A percentile compares a stretch with the other conserved stretches of the same genome.
phyloP scores from a whole-genome alignment of 2,113 vertebrate species.

The Odobenus rosmarus region DNA sequence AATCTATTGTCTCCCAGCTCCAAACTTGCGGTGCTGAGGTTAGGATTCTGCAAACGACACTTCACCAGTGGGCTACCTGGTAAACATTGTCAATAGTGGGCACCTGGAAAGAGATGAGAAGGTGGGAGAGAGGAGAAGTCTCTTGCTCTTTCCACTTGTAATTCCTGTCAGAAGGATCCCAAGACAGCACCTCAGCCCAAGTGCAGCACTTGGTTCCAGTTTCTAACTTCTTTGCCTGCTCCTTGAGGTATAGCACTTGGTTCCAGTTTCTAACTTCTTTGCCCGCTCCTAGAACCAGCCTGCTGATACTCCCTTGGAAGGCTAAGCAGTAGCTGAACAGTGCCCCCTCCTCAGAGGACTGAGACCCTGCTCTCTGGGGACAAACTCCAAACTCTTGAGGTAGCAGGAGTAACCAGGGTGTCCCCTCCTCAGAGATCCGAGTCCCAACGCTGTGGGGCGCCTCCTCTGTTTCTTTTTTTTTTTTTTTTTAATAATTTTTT shows the following conservation, averaged over 20 bases:
- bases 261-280: conserved; percentile 13
- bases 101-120: neutral
- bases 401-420: neutral
- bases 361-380: neutral
- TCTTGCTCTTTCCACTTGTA: neutral
- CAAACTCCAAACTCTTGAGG: neutral
- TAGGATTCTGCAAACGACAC: neutral
- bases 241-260: neutral
- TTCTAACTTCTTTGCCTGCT: neutral
- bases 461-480: neutral
- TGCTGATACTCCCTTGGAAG: neutral
- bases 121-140: neutral
- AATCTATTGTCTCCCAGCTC: neutral
- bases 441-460: neutral
- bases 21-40: neutral
- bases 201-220: neutral
- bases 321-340: neutral
- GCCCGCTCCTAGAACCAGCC: neutral
- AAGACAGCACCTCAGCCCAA: neutral
- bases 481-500: too few species aligned
- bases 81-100: neutral
- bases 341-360: neutral
- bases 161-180: neutral
- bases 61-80: neutral
- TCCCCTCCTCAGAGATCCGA: neutral